Conservation (phyloP, 2,888 invertebrate genomes). For the Brenthis hecate region DNA sequence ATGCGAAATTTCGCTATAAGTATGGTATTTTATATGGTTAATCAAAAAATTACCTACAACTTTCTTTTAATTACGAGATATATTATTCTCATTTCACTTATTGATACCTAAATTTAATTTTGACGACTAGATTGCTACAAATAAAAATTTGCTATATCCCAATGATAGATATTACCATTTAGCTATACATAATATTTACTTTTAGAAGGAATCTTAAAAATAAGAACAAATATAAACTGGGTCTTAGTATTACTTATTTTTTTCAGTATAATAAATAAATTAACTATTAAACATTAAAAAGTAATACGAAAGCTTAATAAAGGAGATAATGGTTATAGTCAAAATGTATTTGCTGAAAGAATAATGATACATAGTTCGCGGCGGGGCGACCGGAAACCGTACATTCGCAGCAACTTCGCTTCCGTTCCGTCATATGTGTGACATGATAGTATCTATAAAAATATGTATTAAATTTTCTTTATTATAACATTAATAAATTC, state of each 20-base stretch:
- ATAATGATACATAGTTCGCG: constrained; percentile 73
- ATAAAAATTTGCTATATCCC: no score
- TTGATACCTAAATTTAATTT: no score
- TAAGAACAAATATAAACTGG: no score
- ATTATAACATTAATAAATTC: constrained; percentile 35
- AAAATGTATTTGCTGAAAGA: constrained; percentile 80
- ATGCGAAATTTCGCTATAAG: constrained; percentile 9
- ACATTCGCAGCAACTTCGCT: constrained; percentile 72
- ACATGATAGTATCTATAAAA: constrained; percentile 38
- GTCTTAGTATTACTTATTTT: no score
- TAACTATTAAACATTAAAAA: constrained; percentile 24
- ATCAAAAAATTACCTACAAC: no score
- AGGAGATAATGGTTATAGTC: constrained; percentile 63
- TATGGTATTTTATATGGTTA: no score
- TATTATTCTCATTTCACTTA: no score
- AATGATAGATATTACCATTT: no score
- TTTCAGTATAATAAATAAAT: not conserved
- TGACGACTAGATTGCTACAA: no score
- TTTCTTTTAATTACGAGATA: no score
- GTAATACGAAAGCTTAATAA: constrained; percentile 20
- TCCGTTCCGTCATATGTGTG: constrained; percentile 65
- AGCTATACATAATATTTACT: no score
- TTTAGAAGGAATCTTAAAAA: no score
- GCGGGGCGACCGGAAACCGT: constrained; percentile 66
- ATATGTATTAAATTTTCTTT: constrained; percentile 31